Evolutionary conservation across 1,140 invertebrate genomes (phyloP), one percentile per base, ranked within the genome.

Genomic region (Drosophila mojavensis): DNA sequence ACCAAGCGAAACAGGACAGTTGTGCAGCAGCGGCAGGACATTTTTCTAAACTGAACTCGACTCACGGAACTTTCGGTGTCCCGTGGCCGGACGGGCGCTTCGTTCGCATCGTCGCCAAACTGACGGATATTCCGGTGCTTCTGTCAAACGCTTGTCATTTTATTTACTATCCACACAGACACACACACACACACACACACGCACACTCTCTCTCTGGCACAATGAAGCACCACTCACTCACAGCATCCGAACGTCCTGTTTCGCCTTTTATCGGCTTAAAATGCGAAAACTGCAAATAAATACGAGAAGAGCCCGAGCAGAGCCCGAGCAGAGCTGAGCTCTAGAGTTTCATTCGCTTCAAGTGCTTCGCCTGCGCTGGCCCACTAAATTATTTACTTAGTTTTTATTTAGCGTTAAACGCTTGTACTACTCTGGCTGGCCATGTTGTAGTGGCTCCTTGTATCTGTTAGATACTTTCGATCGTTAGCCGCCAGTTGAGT

Each of bases 121-220:
- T 89, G 84, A 89, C 84, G 84, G 84, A 88, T 89, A 78, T 88
- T 89, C 84, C 84, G 84, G 84, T 89, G 80, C 84, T 88, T 88
- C 64, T 89, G 84, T 88, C 84, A 89, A 88, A 88, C 84, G 84
- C 80, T 89, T 84, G 84, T 88, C 84, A 88, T 89, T 89, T 89
- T 84, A 84, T 78, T 77, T 76, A 61, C 61, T 56, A 69, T 61
- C 45, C 63, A 75, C 62, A 66, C 59, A 56, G 7, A 15, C 15
- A 36, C 17, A 33, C 30, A 15, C 26, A 17, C 45, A 24, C 36
- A 56, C n/a, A 1, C 26, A 48, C 13, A 17, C 17, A 17, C 17
- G 17, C 17, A 17, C 17, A 17, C 17, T 17, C 17, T 17, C 17
- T 17, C 17, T 17, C 17, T 17, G 17, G 17, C 17, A 62, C 59